Evolutionary conservation across 1,140 invertebrate genomes (phyloP).

Genomic region (Drosophila insularis): DNA sequence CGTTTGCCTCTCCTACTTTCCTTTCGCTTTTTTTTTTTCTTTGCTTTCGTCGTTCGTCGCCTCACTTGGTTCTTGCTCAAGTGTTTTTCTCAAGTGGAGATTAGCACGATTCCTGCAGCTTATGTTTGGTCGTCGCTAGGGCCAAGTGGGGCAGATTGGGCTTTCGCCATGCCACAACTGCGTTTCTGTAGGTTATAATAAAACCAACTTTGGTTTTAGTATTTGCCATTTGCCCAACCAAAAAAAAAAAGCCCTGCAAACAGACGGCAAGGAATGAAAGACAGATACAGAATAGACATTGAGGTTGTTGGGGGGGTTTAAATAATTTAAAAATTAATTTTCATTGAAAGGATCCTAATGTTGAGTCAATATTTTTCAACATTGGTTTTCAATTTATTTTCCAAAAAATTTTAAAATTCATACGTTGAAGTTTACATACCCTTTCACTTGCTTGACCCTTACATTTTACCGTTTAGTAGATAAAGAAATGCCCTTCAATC

Average conservation of each 20-base stretch:
- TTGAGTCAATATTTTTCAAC: slow-evolving; percentile 2
- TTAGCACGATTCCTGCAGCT: slow-evolving; percentile 70
- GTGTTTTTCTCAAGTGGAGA: slow-evolving; percentile 71
- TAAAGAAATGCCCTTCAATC: too few relatives aligned
- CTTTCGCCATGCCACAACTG: not conserved
- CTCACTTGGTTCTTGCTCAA: slow-evolving; percentile 58
- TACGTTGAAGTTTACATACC: too few relatives aligned
- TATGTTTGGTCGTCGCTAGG: slow-evolving; percentile 34
- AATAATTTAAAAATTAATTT: slow-evolving; percentile 10
- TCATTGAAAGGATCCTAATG: slow-evolving; percentile 3
- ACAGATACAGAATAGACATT: not conserved
- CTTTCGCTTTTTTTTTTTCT: not conserved
- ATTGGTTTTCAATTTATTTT: not conserved
- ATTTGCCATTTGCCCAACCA: not conserved
- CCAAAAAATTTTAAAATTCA: too few relatives aligned
- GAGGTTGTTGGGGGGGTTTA: not conserved
- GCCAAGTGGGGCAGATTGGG: slow-evolving; percentile 7
- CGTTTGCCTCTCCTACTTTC: not conserved
- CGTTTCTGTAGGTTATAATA: slow-evolving; percentile 8
- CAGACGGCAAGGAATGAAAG: not conserved
- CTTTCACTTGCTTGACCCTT: too few relatives aligned
- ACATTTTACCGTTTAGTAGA: too few relatives aligned
- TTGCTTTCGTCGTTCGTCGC: slow-evolving; percentile 53
- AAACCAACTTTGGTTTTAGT: slow-evolving; percentile 11
- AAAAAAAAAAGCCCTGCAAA: not conserved